Evolutionary conservation across 2,797 vertebrate genomes (phyloP), one percentile per base, ranked within the genome.

Genomic region (Hylomyscus alleni): DNA sequence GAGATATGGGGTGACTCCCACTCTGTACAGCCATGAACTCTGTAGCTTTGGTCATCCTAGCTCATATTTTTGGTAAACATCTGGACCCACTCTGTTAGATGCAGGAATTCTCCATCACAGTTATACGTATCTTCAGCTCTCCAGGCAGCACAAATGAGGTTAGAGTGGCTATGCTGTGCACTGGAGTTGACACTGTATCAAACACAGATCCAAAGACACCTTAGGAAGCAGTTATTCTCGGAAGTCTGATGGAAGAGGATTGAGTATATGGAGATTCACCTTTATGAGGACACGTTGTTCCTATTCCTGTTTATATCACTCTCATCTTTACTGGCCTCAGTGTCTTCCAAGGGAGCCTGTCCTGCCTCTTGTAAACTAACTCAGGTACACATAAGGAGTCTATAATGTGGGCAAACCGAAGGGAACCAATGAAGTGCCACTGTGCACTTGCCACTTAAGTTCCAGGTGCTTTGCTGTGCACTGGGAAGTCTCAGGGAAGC

Each of bases 351-450:
- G 4, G 29, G 77, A 58, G 26, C 75, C 22, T 3, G 3, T 56
- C 44, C 44, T 47, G 37, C 65, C 31, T 40, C 11, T 84, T 62
- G 60, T 40, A 62, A 60, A 37, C n/a, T 3, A 13, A 40, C 67
- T 56, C 17, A 17, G 24, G 26, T 4, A 15, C 0, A 24, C 8
- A 4, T 3, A 26, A n/a, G 31, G 19, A 34, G 14, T 24, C 2
- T 14, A 0, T 67, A 37, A 0, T 22, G 6, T 29, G 47, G 37
- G 4, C 72, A 81, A 77, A 17, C 50, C 44, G 24, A 40, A 31
- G 1, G 31, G 72, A 12, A 12, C 56, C 0, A 0, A 50, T 50
- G 44, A 3, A 0, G 1, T 15, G 13, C 47, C 34, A 34, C n/a
- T 22, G 22, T 29, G 6, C 1, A 0, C 60, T 44, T 29, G 73